Evolutionary conservation across 2,797 vertebrate genomes (phyloP).

Genomic region (Tenualosa ilisha): DNA sequence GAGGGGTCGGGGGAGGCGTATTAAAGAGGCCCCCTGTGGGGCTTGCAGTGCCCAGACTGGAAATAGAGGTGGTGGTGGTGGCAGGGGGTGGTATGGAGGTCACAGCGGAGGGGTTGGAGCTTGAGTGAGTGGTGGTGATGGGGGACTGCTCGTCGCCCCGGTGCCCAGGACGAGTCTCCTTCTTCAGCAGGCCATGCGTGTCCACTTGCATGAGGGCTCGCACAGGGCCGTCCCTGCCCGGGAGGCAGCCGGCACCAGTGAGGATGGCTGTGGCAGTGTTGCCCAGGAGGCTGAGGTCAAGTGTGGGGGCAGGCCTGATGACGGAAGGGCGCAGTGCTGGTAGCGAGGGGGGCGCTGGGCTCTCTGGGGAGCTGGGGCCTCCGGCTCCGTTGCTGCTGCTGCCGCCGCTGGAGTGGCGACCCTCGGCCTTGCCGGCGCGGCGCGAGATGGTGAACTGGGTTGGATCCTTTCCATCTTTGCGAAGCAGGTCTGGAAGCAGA

Average conservation of each 20-base stretch:
- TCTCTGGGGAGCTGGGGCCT: conserved; percentile 63
- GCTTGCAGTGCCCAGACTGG: conserved; percentile 71
- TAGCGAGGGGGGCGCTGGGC: conserved; percentile 46
- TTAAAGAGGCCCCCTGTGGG: conserved; percentile 85
- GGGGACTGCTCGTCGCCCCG: neutral
- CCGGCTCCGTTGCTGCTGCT: conserved; percentile 43
- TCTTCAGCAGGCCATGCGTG: conserved; percentile 68
- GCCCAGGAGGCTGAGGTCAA: conserved; percentile 83
- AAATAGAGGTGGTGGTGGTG: conserved; percentile 39
- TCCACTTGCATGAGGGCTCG: conserved; percentile 77
- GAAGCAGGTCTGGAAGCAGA: conserved; percentile 90
- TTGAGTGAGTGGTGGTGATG: conserved; percentile 8
- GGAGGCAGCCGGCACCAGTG: conserved; percentile 64
- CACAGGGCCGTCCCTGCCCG: conserved; percentile 64
- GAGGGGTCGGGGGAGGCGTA: conserved; percentile 87
- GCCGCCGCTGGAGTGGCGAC: conserved; percentile 50
- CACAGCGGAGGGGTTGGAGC: conserved; percentile 9
- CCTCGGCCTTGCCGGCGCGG: conserved; percentile 78
- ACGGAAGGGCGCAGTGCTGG: conserved; percentile 64
- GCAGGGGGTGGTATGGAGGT: conserved; percentile 40
- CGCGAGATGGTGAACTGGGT: conserved; percentile 95
- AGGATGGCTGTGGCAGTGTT: conserved; percentile 81
- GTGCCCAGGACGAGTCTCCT: conserved; percentile 47
- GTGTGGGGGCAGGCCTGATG: conserved; percentile 74
- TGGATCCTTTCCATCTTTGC: conserved; percentile 94